phyloP scores from a whole-genome alignment of 1,140 invertebrate genomes.

The Drosophila elegans region DNA sequence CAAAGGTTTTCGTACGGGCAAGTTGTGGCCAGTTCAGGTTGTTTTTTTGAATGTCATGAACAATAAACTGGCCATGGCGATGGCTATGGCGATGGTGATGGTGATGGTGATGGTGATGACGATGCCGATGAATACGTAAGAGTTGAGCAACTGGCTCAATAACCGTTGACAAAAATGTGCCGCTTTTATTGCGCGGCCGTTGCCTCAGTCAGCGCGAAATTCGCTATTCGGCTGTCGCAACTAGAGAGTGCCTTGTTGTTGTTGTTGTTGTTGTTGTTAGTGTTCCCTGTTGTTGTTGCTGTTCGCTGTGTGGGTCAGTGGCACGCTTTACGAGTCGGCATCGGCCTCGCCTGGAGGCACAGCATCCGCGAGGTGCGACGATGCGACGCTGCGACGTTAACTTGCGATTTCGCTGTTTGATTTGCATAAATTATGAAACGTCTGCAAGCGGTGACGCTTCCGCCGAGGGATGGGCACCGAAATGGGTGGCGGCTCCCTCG shows the following conservation, averaged over 20 bases:
- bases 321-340: constrained; percentile 52
- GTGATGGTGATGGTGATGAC: constrained; percentile 28
- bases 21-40: constrained; percentile 59
- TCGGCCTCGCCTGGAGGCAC: constrained; percentile 26
- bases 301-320: constrained; percentile 74
- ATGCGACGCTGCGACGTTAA: constrained; percentile 5
- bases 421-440: constrained; percentile 74
- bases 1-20: constrained; percentile 33
- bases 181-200: constrained; percentile 55
- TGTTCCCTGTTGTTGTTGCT: neutral
- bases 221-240: constrained; percentile 56
- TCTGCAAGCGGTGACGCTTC: constrained; percentile 44
- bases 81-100: constrained; percentile 24
- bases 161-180: constrained; percentile 73
- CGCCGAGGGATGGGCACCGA: constrained; percentile 47
- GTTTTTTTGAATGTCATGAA: constrained; percentile 78
- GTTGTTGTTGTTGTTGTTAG: constrained; percentile 2
- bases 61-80: constrained; percentile 63
- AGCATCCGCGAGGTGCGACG: constrained; percentile 37
- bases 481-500: constrained; percentile 46
- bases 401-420: constrained; percentile 49
- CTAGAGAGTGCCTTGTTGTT: constrained; percentile 33
- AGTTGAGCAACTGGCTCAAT: constrained; percentile 60
- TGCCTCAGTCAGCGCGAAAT: constrained; percentile 40
- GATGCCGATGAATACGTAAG: constrained; percentile 32